Percentiles rank a stretch among this genome's conserved stretches.
These are phyloP conservation scores for Stenchaetothrips biformis DNA, from an alignment of 2,888 invertebrate species.

Conservation along the genomic window DNA sequence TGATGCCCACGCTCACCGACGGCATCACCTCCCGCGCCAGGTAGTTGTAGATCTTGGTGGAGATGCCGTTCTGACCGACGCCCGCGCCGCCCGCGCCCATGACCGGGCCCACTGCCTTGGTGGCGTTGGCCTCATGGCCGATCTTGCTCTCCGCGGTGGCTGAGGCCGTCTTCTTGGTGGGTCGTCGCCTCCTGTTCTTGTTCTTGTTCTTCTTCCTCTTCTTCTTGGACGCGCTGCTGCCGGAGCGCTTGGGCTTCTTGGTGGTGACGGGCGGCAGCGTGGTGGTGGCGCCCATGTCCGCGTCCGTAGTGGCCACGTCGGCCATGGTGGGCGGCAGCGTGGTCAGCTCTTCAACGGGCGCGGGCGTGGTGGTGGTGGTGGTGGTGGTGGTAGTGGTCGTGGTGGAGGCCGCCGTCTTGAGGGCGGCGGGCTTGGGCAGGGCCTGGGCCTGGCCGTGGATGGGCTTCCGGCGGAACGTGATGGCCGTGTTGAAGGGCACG, in stretches of 20 bases:
- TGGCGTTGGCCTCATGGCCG: slow-evolving; percentile 44
- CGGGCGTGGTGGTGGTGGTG: slow-evolving; percentile 33
- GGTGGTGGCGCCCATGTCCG: slow-evolving; percentile 49
- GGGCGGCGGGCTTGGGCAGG: slow-evolving; percentile 6
- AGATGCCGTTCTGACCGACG: slow-evolving; percentile 55
- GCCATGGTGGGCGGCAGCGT: slow-evolving; percentile 37
- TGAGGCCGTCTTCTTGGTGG: slow-evolving; percentile 47
- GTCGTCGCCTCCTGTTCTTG: slow-evolving; percentile 45
- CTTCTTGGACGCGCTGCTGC: slow-evolving; percentile 28
- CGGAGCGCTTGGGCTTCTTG: slow-evolving; percentile 38
- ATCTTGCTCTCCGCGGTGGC: slow-evolving; percentile 46
- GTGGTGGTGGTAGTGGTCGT: slow-evolving; percentile 35
- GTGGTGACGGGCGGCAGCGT: slow-evolving; percentile 37
- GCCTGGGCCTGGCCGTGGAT: neutral
- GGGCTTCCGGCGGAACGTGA: slow-evolving; percentile 7
- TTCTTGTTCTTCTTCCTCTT: slow-evolving; percentile 45
- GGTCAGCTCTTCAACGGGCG: slow-evolving; percentile 36
- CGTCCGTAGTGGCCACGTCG: slow-evolving; percentile 38
- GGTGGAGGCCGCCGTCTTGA: slow-evolving; percentile 31
- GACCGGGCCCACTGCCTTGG: slow-evolving; percentile 41
- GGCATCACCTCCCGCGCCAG: slow-evolving; percentile 76
- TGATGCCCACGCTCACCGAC: slow-evolving; percentile 69
- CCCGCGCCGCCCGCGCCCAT: slow-evolving; percentile 46
- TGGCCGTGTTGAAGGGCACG: slow-evolving; percentile 16
- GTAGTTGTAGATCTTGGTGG: slow-evolving; percentile 71